Evolutionary conservation across 2,797 vertebrate species (phyloP), one percentile per base, ranked within the genome.

Genomic region (Gobio occitaniae): DNA sequence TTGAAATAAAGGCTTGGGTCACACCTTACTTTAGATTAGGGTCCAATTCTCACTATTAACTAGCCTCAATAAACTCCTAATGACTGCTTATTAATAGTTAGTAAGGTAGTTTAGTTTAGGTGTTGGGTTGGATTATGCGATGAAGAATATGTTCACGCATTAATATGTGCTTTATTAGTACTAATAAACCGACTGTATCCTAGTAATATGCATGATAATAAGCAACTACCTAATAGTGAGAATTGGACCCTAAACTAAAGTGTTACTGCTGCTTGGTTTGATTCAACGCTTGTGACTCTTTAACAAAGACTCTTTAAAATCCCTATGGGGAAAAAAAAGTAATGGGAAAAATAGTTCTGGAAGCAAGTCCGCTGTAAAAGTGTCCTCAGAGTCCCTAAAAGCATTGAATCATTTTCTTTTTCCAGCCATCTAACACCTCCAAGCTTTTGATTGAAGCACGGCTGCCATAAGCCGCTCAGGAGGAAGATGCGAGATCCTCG

Each of bases 401-500:
- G n/a, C 68, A 47, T 41, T 44, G 52, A 69, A 54, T 25, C 25
- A 56, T 48, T 69, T 69, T n/a, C 19, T 16, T 38, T 52, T 69
- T 69, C 36, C 12, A 32, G 0, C n/a, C 48, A 38, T 9, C 9
- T 16, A 16, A 68, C 19, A 50, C 48, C 36, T 19, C 32, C 13
- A 50, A 52, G 65, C 16, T 19, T 50, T 74, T 82, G 29, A 74
- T 74, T 82, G 54, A 74, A 74, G 44, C 56, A 48, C 12, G 17
- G 11, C 80, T 74, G 38, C 25, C 69, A n/a, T 74, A 74, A 82
- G 17, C 19, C 3, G 16, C 69, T 66, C 76, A 38, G 29, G n/a
- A 68, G 76, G 44, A 50, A 54, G 71, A 21, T 38, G 56, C 44
- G 50, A 63, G 86, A 82, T 88, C 85, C 48, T 83, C 65, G 25